Percentiles rank a stretch among this genome's conserved stretches.
These are phyloP conservation scores for Manacus vitellinus DNA, from an alignment of 2,113 vertebrate genomes.

Conservation along the genomic window DNA sequence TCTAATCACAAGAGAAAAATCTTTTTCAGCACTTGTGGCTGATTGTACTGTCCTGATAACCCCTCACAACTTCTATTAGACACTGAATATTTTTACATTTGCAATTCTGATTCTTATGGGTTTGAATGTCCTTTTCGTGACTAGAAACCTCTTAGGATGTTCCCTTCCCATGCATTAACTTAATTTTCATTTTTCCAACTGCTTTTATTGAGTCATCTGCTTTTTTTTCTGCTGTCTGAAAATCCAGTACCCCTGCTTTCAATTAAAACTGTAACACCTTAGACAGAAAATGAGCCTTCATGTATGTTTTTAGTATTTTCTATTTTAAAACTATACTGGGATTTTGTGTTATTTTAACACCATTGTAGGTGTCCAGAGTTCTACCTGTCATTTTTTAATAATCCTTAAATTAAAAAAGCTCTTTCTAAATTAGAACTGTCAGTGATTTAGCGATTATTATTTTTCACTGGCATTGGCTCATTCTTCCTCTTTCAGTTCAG, in stretches of 20 bases:
- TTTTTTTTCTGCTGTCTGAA: not conserved
- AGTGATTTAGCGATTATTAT: not conserved
- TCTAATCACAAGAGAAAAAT: not conserved
- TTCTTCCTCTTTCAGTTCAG: not conserved
- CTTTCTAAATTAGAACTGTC: not conserved
- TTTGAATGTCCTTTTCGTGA: fast-evolving
- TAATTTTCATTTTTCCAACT: not conserved
- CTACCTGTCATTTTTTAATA: not conserved
- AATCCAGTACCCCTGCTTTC: not conserved
- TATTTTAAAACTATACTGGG: not conserved
- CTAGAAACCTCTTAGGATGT: not conserved
- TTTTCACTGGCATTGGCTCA: not conserved
- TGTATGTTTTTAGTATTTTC: not conserved
- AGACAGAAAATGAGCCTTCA: not conserved
- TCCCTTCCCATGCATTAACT: not conserved
- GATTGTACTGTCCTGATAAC: not conserved
- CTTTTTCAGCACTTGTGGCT: not conserved
- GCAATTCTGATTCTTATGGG: not conserved
- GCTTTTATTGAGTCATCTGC: not conserved
- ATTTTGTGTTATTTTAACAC: not conserved
- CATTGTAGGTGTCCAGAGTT: not conserved
- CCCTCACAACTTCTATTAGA: not conserved
- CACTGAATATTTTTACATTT: not conserved
- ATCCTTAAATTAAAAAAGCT: not conserved
- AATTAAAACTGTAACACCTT: not conserved